Percentiles rank a stretch among this genome's conserved stretches.
These are phyloP conservation scores for Melierax canorus DNA, from an alignment of 2,113 vertebrate species.

Conservation along the genomic window DNA sequence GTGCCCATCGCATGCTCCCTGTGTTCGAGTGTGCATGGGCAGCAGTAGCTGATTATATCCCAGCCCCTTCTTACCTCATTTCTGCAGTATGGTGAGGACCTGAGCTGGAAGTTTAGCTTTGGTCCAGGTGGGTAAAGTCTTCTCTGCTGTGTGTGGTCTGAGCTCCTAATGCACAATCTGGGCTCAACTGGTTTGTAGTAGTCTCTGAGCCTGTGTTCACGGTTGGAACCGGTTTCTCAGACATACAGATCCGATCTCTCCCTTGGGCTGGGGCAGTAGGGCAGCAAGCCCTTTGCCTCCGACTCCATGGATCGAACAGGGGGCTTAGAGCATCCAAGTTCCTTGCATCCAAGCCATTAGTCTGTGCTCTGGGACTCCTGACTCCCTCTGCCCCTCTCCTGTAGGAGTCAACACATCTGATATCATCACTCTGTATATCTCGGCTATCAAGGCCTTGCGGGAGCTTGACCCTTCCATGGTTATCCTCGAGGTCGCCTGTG, in stretches of 20 bases:
- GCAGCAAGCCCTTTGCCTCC: not conserved
- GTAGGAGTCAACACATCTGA: slow-evolving; percentile 93
- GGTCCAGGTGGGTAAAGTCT: not conserved
- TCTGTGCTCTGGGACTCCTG: not conserved
- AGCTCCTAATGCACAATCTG: accelerated
- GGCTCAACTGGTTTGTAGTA: not conserved
- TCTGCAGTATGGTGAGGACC: not conserved
- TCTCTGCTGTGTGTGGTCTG: not conserved
- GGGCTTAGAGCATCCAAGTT: not conserved
- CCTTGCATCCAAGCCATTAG: not conserved
- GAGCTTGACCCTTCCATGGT: slow-evolving; percentile 98
- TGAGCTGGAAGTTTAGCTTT: not conserved
- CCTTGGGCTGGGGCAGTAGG: not conserved
- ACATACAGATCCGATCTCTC: not conserved
- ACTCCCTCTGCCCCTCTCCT: not conserved
- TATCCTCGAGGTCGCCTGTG: slow-evolving; percentile 93
- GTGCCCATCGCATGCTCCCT: accelerated
- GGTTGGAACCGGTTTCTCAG: not conserved
- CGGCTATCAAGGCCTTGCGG: slow-evolving; percentile 92
- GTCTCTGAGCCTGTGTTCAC: accelerated
- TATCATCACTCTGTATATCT: slow-evolving; percentile 97
- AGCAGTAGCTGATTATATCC: not conserved
- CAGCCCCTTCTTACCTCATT: not conserved
- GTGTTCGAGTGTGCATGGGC: not conserved
- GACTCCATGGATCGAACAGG: not conserved